Evolutionary conservation across 2,113 vertebrate genomes (phyloP), one percentile per base, ranked within the genome.

Genomic region (Rhinichthys klamathensis): DNA sequence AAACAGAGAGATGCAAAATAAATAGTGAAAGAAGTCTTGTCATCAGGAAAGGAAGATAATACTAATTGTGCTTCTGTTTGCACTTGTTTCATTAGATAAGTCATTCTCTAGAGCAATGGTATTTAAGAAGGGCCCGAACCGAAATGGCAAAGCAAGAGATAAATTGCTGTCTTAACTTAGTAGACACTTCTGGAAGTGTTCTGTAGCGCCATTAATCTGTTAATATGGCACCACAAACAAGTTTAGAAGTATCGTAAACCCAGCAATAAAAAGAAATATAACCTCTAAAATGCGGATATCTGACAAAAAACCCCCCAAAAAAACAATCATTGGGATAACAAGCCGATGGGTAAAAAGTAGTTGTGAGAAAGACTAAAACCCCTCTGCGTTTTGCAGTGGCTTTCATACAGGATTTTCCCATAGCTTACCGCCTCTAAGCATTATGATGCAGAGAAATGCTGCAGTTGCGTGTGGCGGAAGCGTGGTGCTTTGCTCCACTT

Each of bases 391-490:
- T 46, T 11, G n/a, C 35, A 11, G 18, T 41, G 77, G 77, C 23
- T 80, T 70, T 78, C 5, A 6, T 46, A 5, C 16, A 3, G 21
- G 51, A 30, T 58, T 84, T 87, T 75, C 67, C 44, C 56, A 60
- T 70, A 35, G 80, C 61, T 75, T 41, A 69, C 51, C 46, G 3
- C 76, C 25, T 65, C 63, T 81, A 23, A 61, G 56, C 32, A 75
- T 60, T 81, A 69, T 63, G 77, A 60, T 46, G 65, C 58, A 85
- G 70, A 15, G 41, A 85, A 77, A 60, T 77, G 69, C 80, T 82
- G 82, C 78, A 35, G 78, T 58, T 61, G 74, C 32, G 21, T 60
- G 15, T 18, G 84, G 51, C 30, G 56, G 67, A 84, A 76, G 32
- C 11, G 13, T 61, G 63, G 65, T 60, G 73, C 65, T 70, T 73